Percentiles rank a stretch among this genome's conserved stretches.
These are phyloP conservation scores for Rhingia campestris DNA, from an alignment of 2,888 invertebrate species.

Conservation along the genomic window DNA sequence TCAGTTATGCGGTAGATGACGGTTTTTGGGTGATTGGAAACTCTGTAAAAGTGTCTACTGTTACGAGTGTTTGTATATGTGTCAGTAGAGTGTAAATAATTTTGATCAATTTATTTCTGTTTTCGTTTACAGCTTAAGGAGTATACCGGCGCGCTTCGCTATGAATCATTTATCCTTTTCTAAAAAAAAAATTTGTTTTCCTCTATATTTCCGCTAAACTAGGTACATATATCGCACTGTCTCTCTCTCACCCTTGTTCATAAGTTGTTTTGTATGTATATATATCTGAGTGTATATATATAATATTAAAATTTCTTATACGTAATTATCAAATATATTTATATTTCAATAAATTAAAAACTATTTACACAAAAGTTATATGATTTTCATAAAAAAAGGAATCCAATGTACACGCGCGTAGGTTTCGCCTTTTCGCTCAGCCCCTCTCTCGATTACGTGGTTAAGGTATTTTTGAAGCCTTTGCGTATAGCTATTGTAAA, in stretches of 20 bases:
- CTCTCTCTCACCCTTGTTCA: constrained; percentile 50
- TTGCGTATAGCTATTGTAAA: constrained; percentile 35
- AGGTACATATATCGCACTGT: constrained; percentile 24
- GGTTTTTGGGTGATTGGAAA: constrained; percentile 8
- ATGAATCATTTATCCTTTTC: constrained; percentile 4
- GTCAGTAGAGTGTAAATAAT: constrained; percentile 9
- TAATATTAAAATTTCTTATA: constrained; percentile 70
- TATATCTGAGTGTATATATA: constrained; percentile 54
- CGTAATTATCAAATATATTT: constrained; percentile 74
- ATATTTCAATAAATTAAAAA: constrained; percentile 75
- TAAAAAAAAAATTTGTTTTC: neutral
- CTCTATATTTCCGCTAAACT: constrained; percentile 27
- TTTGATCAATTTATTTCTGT: neutral
- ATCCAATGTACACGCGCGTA: constrained; percentile 61
- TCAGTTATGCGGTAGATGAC: constrained; percentile 31
- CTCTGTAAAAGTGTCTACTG: constrained; percentile 7
- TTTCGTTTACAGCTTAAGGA: constrained; percentile 23
- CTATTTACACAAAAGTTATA: constrained; percentile 74
- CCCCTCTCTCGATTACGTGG: neutral
- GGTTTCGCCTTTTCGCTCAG: constrained; percentile 25
- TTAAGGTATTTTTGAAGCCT: constrained; percentile 18
- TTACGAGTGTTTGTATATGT: constrained; percentile 24
- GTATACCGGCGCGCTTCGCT: neutral
- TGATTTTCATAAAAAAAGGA: constrained; percentile 70
- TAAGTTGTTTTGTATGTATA: constrained; percentile 51